phyloP scores from a whole-genome alignment of 2,888 invertebrate genomes.

The Archips crataeganus region DNA sequence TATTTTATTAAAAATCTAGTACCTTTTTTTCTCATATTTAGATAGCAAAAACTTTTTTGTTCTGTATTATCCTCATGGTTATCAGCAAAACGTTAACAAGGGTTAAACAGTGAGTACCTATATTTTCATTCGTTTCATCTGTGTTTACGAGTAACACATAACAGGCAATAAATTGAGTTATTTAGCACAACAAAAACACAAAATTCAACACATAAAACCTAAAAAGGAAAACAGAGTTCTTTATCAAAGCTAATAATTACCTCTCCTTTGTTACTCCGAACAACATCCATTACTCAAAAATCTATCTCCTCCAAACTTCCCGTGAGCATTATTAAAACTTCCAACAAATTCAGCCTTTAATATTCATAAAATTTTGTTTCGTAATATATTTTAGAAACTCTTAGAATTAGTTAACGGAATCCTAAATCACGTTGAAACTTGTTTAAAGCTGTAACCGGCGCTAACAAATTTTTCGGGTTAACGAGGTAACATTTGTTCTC shows the following conservation, averaged over 20 bases:
- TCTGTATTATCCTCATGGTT: no score
- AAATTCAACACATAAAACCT: not conserved
- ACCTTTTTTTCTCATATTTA: no score
- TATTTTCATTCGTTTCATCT: no score
- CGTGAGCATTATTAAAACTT: conserved; percentile 34
- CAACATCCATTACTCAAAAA: conserved; percentile 26
- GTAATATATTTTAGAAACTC: conserved; percentile 40
- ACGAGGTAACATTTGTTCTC: conserved; percentile 71
- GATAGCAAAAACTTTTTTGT: no score
- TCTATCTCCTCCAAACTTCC: conserved; percentile 25
- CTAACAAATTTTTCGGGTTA: conserved; percentile 61
- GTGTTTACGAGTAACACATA: no score
- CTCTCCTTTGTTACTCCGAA: not conserved
- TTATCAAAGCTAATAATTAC: conserved; percentile 2
- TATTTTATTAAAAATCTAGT: no score
- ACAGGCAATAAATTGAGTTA: no score
- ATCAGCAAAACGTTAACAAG: no score
- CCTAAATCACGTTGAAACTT: conserved; percentile 49
- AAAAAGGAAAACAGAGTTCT: not conserved
- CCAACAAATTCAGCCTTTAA: conserved; percentile 25
- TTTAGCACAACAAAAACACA: no score
- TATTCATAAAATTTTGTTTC: conserved; percentile 40
- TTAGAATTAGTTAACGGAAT: conserved; percentile 50
- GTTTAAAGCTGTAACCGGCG: conserved; percentile 50
- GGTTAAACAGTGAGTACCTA: no score